Evolutionary conservation across 2,797 vertebrate species (phyloP), one percentile per base, ranked within the genome.

Genomic region (Toxotes lorentzi): DNA sequence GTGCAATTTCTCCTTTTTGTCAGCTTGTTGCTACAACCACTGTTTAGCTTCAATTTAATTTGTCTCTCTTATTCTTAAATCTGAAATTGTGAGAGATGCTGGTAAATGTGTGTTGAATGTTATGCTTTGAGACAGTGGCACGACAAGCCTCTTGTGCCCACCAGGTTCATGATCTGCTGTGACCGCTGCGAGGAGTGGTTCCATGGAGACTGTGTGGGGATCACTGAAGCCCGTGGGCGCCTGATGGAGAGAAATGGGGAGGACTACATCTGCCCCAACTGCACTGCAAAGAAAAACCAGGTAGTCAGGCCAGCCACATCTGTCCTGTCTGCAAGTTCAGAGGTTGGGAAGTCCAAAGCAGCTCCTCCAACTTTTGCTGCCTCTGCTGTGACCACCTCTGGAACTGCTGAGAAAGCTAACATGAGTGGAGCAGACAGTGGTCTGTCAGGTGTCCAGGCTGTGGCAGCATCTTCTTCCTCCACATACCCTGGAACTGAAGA

Each of bases 151-250:
- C 35, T 40, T 80, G 57, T 78, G 48, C 21, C 89, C 73, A n/a
- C n/a, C 85, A 99, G 98, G 92, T 99, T 99, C 92, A 99, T 99
- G 98, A 99, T 99, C 89, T 99, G 98, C 93, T 99, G 98, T 58
- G 98, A 99, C 89, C 97, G 98, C 76, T 99, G 98, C 56, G 98
- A 99, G 87, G 98, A 99, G 40, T 99, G 98, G 98, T 99, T 99
- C 92, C 98, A 99, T 1, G 98, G 98, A 3, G 96, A 99, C 91
- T 99, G 98, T 16, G 98, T 99, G 75, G 98, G 98, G 84, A 99
- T 99, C 89, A 97, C 98, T 0, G 98, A 99, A 93, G 97, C 97
- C 58, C 97, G 98, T 5, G 98, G 98, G 4, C 94, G 98, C 23
- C 93, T 99, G 30, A 93, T 99, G 95, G 98, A 99, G 86, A 95